Conservation (phyloP, 2,113 vertebrate species). For the Dicrurus megarhynchus region DNA sequence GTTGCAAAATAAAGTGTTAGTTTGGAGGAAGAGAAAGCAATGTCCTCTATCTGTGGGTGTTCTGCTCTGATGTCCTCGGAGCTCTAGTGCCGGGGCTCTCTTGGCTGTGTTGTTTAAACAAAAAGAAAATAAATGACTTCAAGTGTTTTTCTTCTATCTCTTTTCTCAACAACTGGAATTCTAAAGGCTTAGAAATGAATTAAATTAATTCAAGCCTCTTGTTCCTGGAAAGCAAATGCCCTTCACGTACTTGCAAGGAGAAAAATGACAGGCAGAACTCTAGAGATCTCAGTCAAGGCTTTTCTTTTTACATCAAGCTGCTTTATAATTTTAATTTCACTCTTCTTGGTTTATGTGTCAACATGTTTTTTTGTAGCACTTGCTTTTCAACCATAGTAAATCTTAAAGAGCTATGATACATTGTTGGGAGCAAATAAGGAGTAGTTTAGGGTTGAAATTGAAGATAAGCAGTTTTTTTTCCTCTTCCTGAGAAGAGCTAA, state of each 20-base stretch:
- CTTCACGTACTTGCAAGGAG: background rate
- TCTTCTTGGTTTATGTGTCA: background rate
- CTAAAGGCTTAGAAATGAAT: background rate
- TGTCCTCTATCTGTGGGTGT: background rate
- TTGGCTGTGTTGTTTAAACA: background rate
- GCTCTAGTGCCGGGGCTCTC: background rate
- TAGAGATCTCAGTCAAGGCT: background rate
- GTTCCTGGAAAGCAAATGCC: background rate
- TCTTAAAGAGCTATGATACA: background rate
- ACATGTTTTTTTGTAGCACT: background rate
- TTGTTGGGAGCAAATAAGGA: background rate
- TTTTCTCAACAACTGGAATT: background rate
- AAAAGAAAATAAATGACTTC: background rate
- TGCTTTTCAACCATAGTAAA: background rate
- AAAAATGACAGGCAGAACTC: background rate
- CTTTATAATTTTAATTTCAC: background rate
- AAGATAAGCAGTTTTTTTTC: background rate
- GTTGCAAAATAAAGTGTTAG: background rate
- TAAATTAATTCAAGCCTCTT: background rate
- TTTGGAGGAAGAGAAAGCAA: background rate
- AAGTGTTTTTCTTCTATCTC: background rate
- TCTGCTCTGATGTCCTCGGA: background rate
- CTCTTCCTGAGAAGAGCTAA: background rate
- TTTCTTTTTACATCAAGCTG: background rate
- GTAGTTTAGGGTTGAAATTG: background rate